Evolutionary conservation across 2,888 invertebrate genomes (phyloP), one percentile per base, ranked within the genome.

Genomic region (Euplexia lucipara): DNA sequence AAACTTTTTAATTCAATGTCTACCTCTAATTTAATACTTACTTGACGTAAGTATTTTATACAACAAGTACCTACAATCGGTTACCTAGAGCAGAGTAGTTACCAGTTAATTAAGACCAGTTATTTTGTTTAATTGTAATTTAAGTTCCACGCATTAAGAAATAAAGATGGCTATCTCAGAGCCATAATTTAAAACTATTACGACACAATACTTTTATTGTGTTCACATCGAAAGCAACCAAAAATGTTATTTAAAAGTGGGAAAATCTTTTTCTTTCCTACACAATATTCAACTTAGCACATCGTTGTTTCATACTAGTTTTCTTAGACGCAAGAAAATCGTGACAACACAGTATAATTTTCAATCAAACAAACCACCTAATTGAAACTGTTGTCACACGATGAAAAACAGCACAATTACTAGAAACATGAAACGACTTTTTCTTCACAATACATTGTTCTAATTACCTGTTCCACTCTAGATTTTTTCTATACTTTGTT

Each of bases 121-220:
- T 83, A 82, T 82, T 83, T 73, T 80, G 79, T 83, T 84, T 85
- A 80, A 83, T 83, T 82, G 75, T 80, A 72, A 73, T 86, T 83
- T 81, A 72, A 79, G 75, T 79, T 81, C 75, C 72, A 78, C 75
- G 78, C 78, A 70, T 78, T 78, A 82, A 77, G 80, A 82, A 79
- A 84, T 83, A 83, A 70, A 83, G 88, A 88, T 88, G 64, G 42
- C 81, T 80, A 89, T 89, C 89, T 68, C 45, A 20, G 56, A 67
- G 69, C 67, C 71, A 63, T 78, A 71, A 64, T 61, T 75, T 53
- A 72, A 68, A 74, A 67, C 51, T 47, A 64, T 72, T 73, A 78
- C 66, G 54, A 58, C 54, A 67, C 51, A 69, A 63, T 62, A 70
- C 57, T 71, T 75, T 66, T 16, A 67, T 48, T 62, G 52, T 59